Base-by-base conservation (phyloP, 92 coral and sea anemone species). In the Porites rus region DNA sequence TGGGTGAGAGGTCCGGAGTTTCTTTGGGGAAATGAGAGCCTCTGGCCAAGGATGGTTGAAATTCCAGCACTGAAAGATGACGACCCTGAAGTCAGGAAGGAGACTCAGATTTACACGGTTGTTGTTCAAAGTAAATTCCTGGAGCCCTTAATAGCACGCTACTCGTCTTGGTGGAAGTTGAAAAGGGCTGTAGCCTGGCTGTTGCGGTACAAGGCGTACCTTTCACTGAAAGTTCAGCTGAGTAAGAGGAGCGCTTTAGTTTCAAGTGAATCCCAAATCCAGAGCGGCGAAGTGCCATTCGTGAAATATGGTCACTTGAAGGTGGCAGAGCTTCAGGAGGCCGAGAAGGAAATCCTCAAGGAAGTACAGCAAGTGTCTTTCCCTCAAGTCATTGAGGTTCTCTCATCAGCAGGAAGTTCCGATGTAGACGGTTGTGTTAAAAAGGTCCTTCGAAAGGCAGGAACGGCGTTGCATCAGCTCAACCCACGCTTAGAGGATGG, bases 31-130 rank as follows among this genome's bases (percentile, higher is more conserved):
- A 81, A 69, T 16, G 89, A 92, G 73, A 75, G 87, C 50, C 85
- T 86, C 19, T 92, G 89, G 91, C 87, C 93, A 22, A 51, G 79
- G 56, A 79, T 38, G 79, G 71, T 75, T 63, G 72, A 65, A 50
- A 81, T 82, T 52, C 93, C 93, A 51, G 75, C 43, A 18, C 31
- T 88, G 74, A 78, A 83, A 73, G 94, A 83, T 77, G 84, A 79
- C 17, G 87, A 91, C 56, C 87, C 80, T 28, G 87, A 82, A 87
- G 91, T 91, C 4, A 88, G 94, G 64, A 88, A 84, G 64, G 94
- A 91, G 65, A n/a, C 21, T 43, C 77, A 66, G 83, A 73, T 90
- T 59, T 79, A 84, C 60, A 62, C 77, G 3, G 31, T 28, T 28
- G 31, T 28, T 28, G 31, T 28, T 28, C 31, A 28, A 28, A 28